Base-by-base conservation (phyloP, 2,797 vertebrate genomes). In the Myripristis jacobus region DNA sequence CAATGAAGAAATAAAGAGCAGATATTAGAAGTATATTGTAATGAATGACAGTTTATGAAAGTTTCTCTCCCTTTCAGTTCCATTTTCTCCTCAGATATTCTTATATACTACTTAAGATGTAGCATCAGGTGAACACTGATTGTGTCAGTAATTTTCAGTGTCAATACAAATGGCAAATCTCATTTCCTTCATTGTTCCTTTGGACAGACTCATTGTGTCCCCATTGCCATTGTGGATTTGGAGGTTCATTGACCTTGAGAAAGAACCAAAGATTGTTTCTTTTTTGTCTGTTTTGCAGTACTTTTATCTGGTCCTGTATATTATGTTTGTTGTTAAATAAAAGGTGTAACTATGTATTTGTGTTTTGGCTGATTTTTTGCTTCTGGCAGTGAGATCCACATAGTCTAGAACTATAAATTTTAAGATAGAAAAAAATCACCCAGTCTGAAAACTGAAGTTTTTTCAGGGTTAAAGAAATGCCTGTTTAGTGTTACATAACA, bases 231-330 rank as follows among this genome's bases (percentile, higher is more conserved):
- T 44, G 24, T 41, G 54, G 63, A 52, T 47, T 21, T 48, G 63
- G 63, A 79, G 67, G 41, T 75, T 80, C 65, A 79, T 59, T 66
- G 66, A 80, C 72, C 71, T 82, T 82, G 65, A 87, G 75, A 89
- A 87, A 89, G 89, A 94, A 93, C 93, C 94, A 94, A 95, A 94
- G 93, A 94, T 83, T 27, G 38, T 86, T 86, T 87, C 22, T 80
- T 69, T 78, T 66, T 65, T 74, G 81, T 81, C 74, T 89, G 65
- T 85, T 89, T 89, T 86, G 74, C 82, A 87, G 78, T 89, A 74
- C 71, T 88, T 83, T 87, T 89, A 68, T 80, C 85, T 81, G 74
- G 55, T 59, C 77, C 72, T 89, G 89, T 90, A 88, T 82, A 85
- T 85, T 90, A 90, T 75, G 77, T 90, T 90, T 86, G 70, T 83